phyloP scores from a whole-genome alignment of 2,113 vertebrate genomes.

The Deroptyus accipitrinus region DNA sequence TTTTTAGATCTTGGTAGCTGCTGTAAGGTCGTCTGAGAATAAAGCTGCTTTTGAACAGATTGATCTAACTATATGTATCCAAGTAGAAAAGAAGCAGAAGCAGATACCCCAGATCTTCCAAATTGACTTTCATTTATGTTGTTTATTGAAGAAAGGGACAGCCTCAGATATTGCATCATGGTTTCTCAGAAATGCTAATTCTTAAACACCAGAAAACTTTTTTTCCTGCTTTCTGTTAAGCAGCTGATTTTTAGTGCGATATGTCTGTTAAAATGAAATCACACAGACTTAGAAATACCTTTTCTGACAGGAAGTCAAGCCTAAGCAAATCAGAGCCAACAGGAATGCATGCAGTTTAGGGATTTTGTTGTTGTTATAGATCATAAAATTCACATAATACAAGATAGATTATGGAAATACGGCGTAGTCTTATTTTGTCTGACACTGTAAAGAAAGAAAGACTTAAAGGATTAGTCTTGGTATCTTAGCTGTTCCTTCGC shows the following conservation, averaged over 20 bases:
- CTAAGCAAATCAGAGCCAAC: background rate
- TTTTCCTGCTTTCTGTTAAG: background rate
- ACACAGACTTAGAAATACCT: background rate
- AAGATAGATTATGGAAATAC: conserved; percentile 36
- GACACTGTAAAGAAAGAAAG: conserved; percentile 42
- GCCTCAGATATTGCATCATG: background rate
- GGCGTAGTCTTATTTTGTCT: conserved; percentile 43
- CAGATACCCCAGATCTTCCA: background rate
- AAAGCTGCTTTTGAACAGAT: background rate
- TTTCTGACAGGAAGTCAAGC: background rate
- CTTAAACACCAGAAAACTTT: background rate
- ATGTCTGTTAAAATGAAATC: background rate
- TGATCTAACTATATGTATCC: background rate
- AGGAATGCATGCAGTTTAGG: background rate
- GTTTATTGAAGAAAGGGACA: background rate
- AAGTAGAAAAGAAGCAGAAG: background rate
- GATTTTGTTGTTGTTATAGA: conserved; percentile 41
- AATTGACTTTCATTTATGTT: background rate
- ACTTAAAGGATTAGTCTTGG: conserved; percentile 64
- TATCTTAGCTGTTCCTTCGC: conserved; percentile 34
- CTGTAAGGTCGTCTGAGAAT: conserved; percentile 1
- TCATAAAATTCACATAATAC: conserved; percentile 40
- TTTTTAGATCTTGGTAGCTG: background rate
- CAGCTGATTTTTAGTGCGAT: conserved; percentile 15
- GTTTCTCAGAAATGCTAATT: background rate